Evolutionary conservation across 2,113 vertebrate genomes (phyloP).

Genomic region (Haemorhous mexicanus): DNA sequence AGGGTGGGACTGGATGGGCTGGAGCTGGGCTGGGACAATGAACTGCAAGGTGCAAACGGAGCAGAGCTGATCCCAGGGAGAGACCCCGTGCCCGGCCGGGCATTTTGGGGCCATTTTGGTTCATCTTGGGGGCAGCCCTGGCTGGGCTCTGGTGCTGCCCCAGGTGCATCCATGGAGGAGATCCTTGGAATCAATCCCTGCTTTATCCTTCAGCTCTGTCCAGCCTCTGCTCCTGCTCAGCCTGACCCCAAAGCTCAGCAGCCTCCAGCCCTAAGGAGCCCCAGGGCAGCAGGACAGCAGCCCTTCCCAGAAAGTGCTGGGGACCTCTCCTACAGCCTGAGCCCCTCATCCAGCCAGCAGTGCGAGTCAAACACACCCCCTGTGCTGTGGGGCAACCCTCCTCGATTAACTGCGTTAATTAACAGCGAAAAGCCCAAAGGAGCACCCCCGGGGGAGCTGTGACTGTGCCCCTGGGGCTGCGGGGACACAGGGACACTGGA

Average conservation of each 20-base stretch:
- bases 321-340: background rate
- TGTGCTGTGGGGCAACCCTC: background rate
- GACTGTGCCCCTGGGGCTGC: rapidly evolving
- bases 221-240: no score
- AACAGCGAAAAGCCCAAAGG: rapidly evolving
- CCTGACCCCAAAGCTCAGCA: background rate
- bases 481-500: background rate
- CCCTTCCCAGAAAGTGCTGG: background rate
- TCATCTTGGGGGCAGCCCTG: no score
- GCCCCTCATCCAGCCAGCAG: no score
- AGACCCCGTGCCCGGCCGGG: rapidly evolving
- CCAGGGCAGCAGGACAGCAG: background rate
- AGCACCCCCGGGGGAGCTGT: background rate
- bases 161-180: background rate
- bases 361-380: no score
- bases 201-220: background rate
- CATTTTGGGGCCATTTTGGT: no score
- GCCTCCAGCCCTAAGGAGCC: background rate
- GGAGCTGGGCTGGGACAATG: no score
- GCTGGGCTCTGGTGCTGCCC: background rate
- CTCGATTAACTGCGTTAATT: background rate
- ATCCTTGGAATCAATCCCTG: background rate
- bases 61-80: no score
- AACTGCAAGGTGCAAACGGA: no score
- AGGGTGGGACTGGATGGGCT: no score